phyloP scores from a whole-genome alignment of 2,888 invertebrate species.

The Chalcis sispes region DNA sequence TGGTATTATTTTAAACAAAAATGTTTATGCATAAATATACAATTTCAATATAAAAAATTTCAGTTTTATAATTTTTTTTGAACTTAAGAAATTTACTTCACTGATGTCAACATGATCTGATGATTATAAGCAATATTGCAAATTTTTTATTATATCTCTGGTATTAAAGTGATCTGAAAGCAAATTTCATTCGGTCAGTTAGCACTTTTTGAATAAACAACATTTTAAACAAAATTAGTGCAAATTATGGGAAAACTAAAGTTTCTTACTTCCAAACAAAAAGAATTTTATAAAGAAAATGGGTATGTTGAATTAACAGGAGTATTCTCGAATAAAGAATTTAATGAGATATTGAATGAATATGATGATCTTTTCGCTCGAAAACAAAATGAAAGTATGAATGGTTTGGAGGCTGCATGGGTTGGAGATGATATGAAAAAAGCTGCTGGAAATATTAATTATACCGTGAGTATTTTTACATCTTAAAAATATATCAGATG shows the following conservation, averaged over 20 bases:
- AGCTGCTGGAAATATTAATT: slow-evolving; percentile 66
- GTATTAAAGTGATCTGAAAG: slow-evolving; percentile 27
- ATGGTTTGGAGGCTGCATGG: slow-evolving; percentile 79
- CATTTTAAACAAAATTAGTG: neutral
- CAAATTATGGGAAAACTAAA: slow-evolving; percentile 64
- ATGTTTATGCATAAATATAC: neutral
- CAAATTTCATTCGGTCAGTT: slow-evolving; percentile 16
- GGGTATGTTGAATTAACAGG: slow-evolving; percentile 78
- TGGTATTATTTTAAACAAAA: neutral
- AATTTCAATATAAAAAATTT: slow-evolving; percentile 8
- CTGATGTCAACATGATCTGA: slow-evolving; percentile 31
- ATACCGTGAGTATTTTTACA: slow-evolving; percentile 65
- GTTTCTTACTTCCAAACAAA: slow-evolving; percentile 76
- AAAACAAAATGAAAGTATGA: slow-evolving; percentile 74
- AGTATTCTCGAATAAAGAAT: slow-evolving; percentile 75
- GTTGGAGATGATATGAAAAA: slow-evolving; percentile 77
- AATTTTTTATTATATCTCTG: neutral
- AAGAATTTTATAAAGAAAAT: slow-evolving; percentile 77
- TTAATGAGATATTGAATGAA: slow-evolving; percentile 76
- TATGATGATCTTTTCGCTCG: slow-evolving; percentile 78
- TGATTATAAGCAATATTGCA: slow-evolving; percentile 1
- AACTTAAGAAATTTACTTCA: neutral
- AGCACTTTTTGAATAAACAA: neutral
- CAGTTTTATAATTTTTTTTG: neutral
- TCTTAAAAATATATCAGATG: too few relatives aligned